Percentiles rank a stretch among this genome's conserved stretches.
These are phyloP conservation scores for Todiramphus saurophagus DNA, from an alignment of 2,113 vertebrate genomes.

Conservation along the genomic window DNA sequence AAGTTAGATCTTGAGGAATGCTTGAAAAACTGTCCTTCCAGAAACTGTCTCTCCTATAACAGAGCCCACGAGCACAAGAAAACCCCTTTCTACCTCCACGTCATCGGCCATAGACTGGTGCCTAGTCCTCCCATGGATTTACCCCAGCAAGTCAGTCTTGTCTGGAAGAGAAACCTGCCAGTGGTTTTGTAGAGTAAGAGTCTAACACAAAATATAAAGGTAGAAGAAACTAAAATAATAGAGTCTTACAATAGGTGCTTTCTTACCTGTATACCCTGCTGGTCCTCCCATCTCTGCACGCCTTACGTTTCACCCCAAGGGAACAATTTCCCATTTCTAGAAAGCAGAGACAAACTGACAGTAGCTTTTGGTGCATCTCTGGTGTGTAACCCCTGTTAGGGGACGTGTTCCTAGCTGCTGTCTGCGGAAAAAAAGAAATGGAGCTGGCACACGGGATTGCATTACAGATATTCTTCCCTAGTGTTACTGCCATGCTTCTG, in stretches of 20 bases:
- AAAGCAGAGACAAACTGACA: not conserved
- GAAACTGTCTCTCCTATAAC: not conserved
- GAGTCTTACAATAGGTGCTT: not conserved
- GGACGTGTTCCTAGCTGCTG: not conserved
- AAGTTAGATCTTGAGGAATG: not conserved
- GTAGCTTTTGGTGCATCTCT: not conserved
- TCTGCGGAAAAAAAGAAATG: not conserved
- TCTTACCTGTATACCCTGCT: not conserved
- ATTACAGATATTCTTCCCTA: not conserved
- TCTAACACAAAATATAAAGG: not conserved
- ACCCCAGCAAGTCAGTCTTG: not conserved
- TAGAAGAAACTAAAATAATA: not conserved
- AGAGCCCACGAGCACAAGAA: not conserved
- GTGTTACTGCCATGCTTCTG: too few species aligned
- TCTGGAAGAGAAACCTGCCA: not conserved
- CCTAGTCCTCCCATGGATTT: not conserved
- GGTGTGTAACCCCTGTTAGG: not conserved
- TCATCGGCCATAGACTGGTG: not conserved
- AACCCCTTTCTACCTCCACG: not conserved
- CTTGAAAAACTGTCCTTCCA: not conserved
- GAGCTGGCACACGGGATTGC: not conserved
- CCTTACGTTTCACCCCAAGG: not conserved
- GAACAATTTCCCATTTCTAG: not conserved
- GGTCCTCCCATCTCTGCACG: not conserved
- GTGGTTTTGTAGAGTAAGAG: not conserved